Percentiles rank a stretch among this genome's conserved stretches.
phyloP scores from a whole-genome alignment of 2,113 vertebrate genomes.

The Ophiodon elongatus region DNA sequence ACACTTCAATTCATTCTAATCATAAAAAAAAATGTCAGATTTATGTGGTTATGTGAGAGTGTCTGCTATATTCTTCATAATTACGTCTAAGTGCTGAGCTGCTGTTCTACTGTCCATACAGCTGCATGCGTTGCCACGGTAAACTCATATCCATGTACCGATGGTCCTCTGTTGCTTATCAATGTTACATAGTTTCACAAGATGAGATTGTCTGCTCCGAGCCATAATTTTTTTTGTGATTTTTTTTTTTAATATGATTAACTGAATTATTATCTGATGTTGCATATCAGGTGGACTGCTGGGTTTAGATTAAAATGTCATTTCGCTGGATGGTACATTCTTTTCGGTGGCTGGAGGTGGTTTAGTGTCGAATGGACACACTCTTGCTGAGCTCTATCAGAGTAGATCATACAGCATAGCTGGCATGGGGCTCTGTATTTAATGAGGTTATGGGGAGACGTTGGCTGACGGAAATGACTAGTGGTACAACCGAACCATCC shows the following conservation, averaged over 20 bases:
- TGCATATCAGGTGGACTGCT: conserved; percentile 30
- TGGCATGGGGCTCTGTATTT: neutral
- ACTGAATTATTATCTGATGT: conserved; percentile 35
- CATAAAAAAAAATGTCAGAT: conserved; percentile 8
- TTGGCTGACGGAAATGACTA: conserved; percentile 12
- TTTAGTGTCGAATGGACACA: conserved; percentile 7
- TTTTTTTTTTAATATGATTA: conserved; percentile 40
- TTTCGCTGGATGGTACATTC: conserved; percentile 15
- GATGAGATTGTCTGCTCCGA: conserved; percentile 28
- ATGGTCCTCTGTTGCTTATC: conserved; percentile 41
- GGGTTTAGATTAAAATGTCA: conserved; percentile 50
- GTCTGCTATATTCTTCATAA: conserved; percentile 16
- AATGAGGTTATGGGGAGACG: conserved; percentile 5
- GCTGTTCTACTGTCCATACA: conserved; percentile 1
- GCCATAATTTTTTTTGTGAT: conserved; percentile 40
- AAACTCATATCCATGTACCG: neutral
- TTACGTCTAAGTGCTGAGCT: conserved; percentile 26
- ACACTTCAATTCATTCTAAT: neutral
- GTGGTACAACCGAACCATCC: neutral
- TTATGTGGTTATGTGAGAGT: conserved; percentile 10
- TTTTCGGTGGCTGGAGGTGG: conserved; percentile 5
- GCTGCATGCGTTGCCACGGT: neutral
- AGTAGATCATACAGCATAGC: neutral
- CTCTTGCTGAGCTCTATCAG: neutral
- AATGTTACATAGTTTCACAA: conserved; percentile 20